phyloP scores from a whole-genome alignment of 2,888 invertebrate species.

The Cryptocheilus praepositus region DNA sequence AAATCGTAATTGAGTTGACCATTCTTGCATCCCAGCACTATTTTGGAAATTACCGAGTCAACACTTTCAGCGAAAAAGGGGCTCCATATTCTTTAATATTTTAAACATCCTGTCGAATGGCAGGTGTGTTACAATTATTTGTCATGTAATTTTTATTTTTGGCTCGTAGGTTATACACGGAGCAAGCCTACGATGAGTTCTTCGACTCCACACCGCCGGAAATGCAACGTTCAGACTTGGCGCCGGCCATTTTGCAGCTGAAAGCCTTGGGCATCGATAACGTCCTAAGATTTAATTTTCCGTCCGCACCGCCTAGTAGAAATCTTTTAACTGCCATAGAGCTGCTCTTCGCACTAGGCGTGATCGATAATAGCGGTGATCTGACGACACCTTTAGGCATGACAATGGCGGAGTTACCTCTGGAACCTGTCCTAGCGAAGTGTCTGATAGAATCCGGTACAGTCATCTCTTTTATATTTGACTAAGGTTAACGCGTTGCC shows the following conservation, averaged over 20 bases:
- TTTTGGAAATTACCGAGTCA: no score
- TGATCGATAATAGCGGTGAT: constrained; percentile 85
- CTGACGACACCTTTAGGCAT: constrained; percentile 87
- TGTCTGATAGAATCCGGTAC: constrained; percentile 86
- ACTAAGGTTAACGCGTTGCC: no score
- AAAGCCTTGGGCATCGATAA: constrained; percentile 97
- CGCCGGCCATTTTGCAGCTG: constrained; percentile 89
- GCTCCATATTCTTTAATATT: no score
- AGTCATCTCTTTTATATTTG: neutral
- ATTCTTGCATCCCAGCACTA: no score
- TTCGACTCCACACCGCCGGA: constrained; percentile 89
- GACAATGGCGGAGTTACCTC: constrained; percentile 93
- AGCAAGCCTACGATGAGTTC: constrained; percentile 84
- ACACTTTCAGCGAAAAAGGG: no score
- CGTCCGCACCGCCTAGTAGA: constrained; percentile 93
- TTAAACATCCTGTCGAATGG: no score
- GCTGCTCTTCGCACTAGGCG: constrained; percentile 88
- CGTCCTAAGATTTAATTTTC: constrained; percentile 92
- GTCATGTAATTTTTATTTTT: neutral
- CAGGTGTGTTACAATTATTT: neutral
- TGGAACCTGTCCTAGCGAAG: constrained; percentile 91
- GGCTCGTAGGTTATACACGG: constrained; percentile 85
- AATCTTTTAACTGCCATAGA: constrained; percentile 91
- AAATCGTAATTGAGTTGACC: no score
- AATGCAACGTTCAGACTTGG: constrained; percentile 92